Evolutionary conservation across 2,113 vertebrate genomes (phyloP).

Genomic region (Conger conger): DNA sequence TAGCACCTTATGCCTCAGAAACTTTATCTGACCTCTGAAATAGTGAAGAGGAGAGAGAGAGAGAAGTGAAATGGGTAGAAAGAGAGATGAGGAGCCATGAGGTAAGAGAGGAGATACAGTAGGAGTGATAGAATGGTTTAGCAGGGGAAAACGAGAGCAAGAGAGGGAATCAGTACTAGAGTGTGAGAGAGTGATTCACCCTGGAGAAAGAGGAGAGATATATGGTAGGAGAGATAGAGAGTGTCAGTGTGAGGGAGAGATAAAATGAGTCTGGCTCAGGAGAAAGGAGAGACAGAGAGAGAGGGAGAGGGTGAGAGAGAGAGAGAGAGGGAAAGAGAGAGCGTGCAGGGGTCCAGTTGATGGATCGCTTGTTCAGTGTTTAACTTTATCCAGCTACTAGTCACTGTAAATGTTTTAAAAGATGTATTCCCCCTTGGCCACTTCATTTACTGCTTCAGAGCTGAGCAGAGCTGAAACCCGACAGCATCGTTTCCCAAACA

Average conservation of each 20-base stretch:
- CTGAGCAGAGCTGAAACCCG: not conserved
- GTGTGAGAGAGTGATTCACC: not conserved
- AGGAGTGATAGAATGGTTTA: not conserved
- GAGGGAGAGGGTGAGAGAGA: not conserved
- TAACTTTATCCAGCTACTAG: not conserved
- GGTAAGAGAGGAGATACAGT: not conserved
- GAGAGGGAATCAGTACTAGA: not conserved
- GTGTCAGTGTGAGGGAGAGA: slow-evolving; percentile 5
- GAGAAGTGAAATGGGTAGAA: not conserved
- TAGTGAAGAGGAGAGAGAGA: not conserved
- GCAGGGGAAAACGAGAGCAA: not conserved
- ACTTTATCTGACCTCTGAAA: not conserved
- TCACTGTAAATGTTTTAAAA: not conserved
- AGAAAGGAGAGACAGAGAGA: not conserved
- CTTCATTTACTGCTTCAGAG: not conserved
- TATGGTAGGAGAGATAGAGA: not conserved
- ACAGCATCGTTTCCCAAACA: not conserved
- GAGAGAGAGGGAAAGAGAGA: too few relatives aligned
- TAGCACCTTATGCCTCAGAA: not conserved
- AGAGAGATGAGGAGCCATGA: not conserved
- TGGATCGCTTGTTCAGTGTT: not conserved
- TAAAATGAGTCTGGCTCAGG: not conserved
- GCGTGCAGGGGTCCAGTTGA: not conserved
- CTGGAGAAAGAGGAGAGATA: not conserved
- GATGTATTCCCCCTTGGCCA: not conserved